Evolutionary conservation across 1,140 invertebrate genomes (phyloP), one percentile per base, ranked within the genome.

Genomic region (Berghia stephanieae): DNA sequence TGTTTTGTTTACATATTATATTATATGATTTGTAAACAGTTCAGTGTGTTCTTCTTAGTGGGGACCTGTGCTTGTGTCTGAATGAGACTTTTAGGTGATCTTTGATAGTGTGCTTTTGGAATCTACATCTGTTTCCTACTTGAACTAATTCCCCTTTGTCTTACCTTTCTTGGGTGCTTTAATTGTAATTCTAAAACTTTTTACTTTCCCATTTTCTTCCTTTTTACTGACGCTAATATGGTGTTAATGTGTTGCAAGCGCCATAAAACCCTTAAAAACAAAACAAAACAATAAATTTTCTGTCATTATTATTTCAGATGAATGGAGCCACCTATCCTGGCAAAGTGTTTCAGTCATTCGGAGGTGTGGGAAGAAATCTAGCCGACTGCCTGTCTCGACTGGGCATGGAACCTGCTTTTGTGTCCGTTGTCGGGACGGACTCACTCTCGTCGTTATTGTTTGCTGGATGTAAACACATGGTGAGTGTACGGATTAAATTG

Each of bases 361-460:
- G 96, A 3, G 96, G 97, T 16, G 97, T 99, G 0, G 97, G 92
- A 0, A 91, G 96, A 43, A 99, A 98, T 85, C 91, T 98, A n/a
- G 94, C 95, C 0, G 95, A 97, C 80, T 94, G 94, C 60, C 89
- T 98, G 10, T 91, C 91, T 70, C 93, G 94, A 81, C 90, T 98
- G 5, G 93, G 93, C 27, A 91, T 89, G 38, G 79, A 90, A 6
- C 84, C 87, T 18, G 90, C 93, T 63, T 92, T 98, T 44, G 90
- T 99, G 69, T 95, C 96, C 0, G 93, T 93, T 1, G 89, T 98
- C 55, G 96, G 96, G 0, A 90, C 93, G 60, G 95, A 96, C 88
- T 84, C 91, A 6, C 86, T 90, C 80, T 89, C 76, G 77, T 86
- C 79, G 85, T 88, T 77, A 83, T 90, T 89, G 79, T 86, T 71